Evolutionary conservation across 30 jellyfish, hydroid and myxozoan species (phyloP).

Genomic region (Hydractinia echinata): DNA sequence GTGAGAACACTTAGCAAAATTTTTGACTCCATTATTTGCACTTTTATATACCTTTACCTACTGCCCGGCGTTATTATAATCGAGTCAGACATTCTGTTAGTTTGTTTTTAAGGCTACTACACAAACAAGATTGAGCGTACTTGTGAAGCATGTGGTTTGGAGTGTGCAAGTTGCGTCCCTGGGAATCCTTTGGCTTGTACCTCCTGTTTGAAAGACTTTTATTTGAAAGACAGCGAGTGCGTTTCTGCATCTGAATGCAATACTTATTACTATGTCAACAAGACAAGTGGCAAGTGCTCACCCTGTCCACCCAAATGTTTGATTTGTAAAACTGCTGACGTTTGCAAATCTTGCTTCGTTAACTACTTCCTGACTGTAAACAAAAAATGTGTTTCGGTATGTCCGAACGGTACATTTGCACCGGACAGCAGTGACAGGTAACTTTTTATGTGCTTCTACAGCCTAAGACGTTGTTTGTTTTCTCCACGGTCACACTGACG

Average conservation of each 20-base stretch:
- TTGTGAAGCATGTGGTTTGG: slow-evolving; percentile 77
- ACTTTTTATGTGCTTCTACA: background rate
- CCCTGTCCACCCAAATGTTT: slow-evolving; percentile 81
- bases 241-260: slow-evolving; percentile 63
- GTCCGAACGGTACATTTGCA: slow-evolving; percentile 79
- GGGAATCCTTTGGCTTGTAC: slow-evolving; percentile 58
- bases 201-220: slow-evolving; percentile 46
- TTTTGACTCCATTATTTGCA: too few relatives aligned
- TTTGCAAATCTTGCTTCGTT: slow-evolving; percentile 62
- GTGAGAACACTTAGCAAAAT: too few relatives aligned
- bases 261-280: slow-evolving; percentile 60
- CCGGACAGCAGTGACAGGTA: slow-evolving; percentile 15
- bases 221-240: slow-evolving; percentile 61
- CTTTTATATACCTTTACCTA: background rate
- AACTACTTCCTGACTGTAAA: slow-evolving; percentile 41
- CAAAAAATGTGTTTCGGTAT: slow-evolving; percentile 55
- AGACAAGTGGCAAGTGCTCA: slow-evolving; percentile 60
- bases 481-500: too few relatives aligned
- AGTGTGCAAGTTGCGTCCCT: slow-evolving; percentile 54
- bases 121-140: slow-evolving; percentile 57
- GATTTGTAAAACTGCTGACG: slow-evolving; percentile 50
- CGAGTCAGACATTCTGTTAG: too few relatives aligned
- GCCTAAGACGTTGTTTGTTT: too few relatives aligned
- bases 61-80: too few relatives aligned
- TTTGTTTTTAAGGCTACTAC: slow-evolving; percentile 32